phyloP scores from a whole-genome alignment of 1,140 invertebrate species.

The Berghia stephanieae region DNA sequence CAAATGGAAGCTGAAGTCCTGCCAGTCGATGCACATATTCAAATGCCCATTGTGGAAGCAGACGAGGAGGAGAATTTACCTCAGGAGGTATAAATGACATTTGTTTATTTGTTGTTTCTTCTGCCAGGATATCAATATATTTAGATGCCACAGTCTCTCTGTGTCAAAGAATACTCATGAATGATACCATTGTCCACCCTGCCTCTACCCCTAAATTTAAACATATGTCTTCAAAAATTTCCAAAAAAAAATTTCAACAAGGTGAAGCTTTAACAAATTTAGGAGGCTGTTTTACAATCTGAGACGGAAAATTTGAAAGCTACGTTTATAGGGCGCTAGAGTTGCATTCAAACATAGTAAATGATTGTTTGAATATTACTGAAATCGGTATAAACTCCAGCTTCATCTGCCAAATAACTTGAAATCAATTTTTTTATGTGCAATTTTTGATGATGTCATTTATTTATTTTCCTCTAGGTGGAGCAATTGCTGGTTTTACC shows the following conservation, averaged over 20 bases:
- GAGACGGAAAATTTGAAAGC: too few relatives aligned
- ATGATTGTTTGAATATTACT: neutral
- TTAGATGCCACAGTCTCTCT: neutral
- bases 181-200: neutral
- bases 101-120: neutral
- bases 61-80: conserved; percentile 50
- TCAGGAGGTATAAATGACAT: conserved; percentile 45
- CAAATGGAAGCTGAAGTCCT: conserved; percentile 77
- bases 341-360: neutral
- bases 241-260: too few relatives aligned
- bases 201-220: neutral
- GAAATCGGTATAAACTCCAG: neutral
- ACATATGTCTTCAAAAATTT: neutral
- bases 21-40: conserved; percentile 30
- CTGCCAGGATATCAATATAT: neutral
- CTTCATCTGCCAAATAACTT: neutral
- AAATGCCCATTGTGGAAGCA: conserved; percentile 42
- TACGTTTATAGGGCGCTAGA: too few relatives aligned
- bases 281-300: too few relatives aligned
- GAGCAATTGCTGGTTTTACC: conserved; percentile 86
- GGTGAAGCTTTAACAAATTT: too few relatives aligned
- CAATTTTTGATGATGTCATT: neutral
- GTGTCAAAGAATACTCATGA: neutral
- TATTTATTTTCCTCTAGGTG: conserved; percentile 67
- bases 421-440: neutral